Percentiles rank a stretch among this genome's conserved stretches.
These are phyloP conservation scores for Phoenicopterus ruber DNA, from an alignment of 2,113 vertebrate species.

Conservation along the genomic window DNA sequence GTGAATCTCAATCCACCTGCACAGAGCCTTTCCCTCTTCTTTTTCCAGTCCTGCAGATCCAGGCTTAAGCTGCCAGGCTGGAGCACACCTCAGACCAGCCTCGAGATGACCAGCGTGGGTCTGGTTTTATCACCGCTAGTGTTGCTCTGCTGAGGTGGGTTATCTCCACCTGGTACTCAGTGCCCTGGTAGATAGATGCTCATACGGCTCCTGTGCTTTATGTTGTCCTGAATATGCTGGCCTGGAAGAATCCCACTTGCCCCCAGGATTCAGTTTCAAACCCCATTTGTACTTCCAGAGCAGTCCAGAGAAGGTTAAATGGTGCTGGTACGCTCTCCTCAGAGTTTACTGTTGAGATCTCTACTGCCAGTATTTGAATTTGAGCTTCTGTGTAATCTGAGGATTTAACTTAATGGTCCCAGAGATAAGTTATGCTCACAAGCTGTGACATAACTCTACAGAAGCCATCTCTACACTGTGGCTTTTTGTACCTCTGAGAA, in stretches of 20 bases:
- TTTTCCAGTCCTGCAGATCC: not conserved
- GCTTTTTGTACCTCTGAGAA: not conserved
- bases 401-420: not conserved
- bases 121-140: not conserved
- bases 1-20: not conserved
- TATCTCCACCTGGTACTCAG: not conserved
- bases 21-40: not conserved
- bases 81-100: not conserved
- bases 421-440: not conserved
- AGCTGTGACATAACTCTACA: not conserved
- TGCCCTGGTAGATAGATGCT: not conserved
- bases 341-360: not conserved
- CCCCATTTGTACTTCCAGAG: not conserved
- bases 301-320: not conserved
- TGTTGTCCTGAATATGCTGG: not conserved
- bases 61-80: not conserved
- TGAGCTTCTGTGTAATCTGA: not conserved
- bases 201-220: not conserved
- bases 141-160: not conserved
- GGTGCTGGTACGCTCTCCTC: not conserved
- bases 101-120: accelerated
- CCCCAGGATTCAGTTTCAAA: not conserved
- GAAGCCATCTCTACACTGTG: not conserved
- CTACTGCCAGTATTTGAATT: not conserved
- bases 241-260: not conserved